Conservation (phyloP, 2,888 invertebrate species). For the Aproaerema taeniolella region DNA sequence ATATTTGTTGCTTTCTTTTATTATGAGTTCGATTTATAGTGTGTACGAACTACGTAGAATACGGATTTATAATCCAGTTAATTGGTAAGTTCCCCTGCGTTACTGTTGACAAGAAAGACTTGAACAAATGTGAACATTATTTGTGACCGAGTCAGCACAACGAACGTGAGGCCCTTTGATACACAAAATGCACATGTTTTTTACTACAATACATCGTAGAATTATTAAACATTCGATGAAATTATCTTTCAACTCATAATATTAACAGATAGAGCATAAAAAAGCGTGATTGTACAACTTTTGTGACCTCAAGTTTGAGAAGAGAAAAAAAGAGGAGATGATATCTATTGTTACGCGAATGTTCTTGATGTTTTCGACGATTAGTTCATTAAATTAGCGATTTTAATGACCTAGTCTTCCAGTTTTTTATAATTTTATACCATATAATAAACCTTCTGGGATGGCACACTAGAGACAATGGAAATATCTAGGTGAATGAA, state of each 20-base stretch:
- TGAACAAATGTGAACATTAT: conserved; percentile 8
- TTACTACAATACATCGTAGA: conserved; percentile 15
- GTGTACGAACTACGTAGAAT: conserved; percentile 36
- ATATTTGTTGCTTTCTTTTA: conserved; percentile 61
- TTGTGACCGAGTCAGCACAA: conserved; percentile 40
- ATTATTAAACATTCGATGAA: conserved; percentile 12
- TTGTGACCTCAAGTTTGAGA: conserved; percentile 41
- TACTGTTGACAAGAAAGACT: conserved; percentile 6
- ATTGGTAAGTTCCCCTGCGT: conserved; percentile 43
- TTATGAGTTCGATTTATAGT: conserved; percentile 45
- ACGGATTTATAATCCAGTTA: conserved; percentile 35
- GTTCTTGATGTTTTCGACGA: conserved; percentile 29
- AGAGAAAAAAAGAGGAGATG: conserved; percentile 43
- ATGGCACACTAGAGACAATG: too few species aligned
- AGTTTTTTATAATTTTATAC: too few species aligned
- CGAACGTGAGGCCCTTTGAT: conserved; percentile 59
- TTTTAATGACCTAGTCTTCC: too few species aligned
- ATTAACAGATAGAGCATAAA: neutral
- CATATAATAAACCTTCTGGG: too few species aligned
- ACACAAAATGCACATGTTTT: conserved; percentile 20
- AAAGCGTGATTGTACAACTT: conserved; percentile 34
- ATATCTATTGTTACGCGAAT: conserved; percentile 31
- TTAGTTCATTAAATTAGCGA: neutral
- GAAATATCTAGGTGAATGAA: conserved; percentile 34
- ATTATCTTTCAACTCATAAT: neutral